Percentiles rank a stretch among this genome's conserved stretches.
Conservation (phyloP, 2,113 vertebrate genomes). For the Bagarius yarrelli region DNA sequence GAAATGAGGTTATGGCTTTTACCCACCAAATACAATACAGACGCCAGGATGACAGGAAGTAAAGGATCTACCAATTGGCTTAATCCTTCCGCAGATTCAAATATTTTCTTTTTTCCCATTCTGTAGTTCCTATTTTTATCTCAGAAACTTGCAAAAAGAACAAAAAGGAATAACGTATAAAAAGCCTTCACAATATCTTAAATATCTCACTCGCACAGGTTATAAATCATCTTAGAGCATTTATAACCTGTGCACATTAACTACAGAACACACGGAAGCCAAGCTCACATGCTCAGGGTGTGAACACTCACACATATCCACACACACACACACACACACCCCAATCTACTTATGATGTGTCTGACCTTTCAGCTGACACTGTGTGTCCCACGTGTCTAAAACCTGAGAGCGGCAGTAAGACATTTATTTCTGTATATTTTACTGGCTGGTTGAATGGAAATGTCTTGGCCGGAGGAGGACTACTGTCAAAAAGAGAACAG, state of each 20-base stretch:
- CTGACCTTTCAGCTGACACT: constrained; percentile 47
- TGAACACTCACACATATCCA: constrained; percentile 16
- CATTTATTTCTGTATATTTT: constrained; percentile 28
- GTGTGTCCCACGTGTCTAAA: constrained; percentile 24
- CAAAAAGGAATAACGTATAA: neutral
- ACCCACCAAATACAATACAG: neutral
- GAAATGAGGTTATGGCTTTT: neutral
- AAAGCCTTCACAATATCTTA: too few relatives aligned
- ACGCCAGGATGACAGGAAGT: neutral
- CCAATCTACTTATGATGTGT: constrained; percentile 19
- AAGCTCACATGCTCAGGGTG: neutral
- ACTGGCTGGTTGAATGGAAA: constrained; percentile 25
- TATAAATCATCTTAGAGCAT: neutral
- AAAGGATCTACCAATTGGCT: too few relatives aligned
- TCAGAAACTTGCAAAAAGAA: neutral
- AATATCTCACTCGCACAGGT: too few relatives aligned
- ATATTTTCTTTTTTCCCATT: neutral
- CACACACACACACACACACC: neutral
- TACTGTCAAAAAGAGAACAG: constrained; percentile 28
- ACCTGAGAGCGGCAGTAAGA: constrained; percentile 5
- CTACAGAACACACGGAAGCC: neutral
- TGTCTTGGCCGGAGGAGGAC: constrained; percentile 30
- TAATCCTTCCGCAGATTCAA: neutral
- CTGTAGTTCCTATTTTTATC: neutral
- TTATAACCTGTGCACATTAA: neutral